Percentiles rank a stretch among this genome's conserved stretches.
Conservation (phyloP, 35 echinoderm and acorn worm genomes). For the Hemicentrotus pulcherrimus region DNA sequence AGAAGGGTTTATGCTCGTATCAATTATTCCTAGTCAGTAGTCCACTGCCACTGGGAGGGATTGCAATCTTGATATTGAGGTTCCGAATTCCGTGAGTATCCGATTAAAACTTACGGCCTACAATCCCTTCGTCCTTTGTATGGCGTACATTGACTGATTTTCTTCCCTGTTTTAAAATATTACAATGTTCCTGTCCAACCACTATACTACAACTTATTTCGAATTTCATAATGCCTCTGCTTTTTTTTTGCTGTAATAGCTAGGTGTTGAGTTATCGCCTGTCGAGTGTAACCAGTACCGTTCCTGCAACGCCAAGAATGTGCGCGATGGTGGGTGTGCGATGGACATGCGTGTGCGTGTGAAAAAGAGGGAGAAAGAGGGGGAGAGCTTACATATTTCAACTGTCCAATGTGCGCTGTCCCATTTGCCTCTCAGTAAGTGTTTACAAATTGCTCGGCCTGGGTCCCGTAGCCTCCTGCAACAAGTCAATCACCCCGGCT, state of each 20-base stretch:
- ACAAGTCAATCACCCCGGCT: slow-evolving; percentile 38
- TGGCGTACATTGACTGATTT: too few relatives aligned
- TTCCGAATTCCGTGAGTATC: too few relatives aligned
- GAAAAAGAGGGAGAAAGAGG: neutral
- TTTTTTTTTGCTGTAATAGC: neutral
- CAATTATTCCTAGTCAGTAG: too few relatives aligned
- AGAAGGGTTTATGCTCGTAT: too few relatives aligned
- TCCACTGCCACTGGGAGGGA: too few relatives aligned
- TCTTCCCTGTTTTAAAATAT: too few relatives aligned
- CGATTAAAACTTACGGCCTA: too few relatives aligned
- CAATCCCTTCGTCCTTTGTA: too few relatives aligned
- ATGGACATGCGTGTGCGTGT: neutral
- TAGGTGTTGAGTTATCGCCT: neutral
- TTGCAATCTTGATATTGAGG: too few relatives aligned
- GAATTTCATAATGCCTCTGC: neutral
- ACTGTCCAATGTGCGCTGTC: neutral
- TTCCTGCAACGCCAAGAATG: neutral
- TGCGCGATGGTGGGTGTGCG: neutral
- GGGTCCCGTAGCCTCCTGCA: neutral
- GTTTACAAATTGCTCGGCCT: slow-evolving; percentile 47
- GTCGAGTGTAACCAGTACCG: neutral
- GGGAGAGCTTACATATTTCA: neutral
- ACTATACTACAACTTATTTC: too few relatives aligned
- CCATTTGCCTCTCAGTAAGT: neutral
- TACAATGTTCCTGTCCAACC: too few relatives aligned